These are phyloP conservation scores for Amiota communis DNA, from an alignment of 2,888 invertebrate species.

Conservation along the genomic window DNA sequence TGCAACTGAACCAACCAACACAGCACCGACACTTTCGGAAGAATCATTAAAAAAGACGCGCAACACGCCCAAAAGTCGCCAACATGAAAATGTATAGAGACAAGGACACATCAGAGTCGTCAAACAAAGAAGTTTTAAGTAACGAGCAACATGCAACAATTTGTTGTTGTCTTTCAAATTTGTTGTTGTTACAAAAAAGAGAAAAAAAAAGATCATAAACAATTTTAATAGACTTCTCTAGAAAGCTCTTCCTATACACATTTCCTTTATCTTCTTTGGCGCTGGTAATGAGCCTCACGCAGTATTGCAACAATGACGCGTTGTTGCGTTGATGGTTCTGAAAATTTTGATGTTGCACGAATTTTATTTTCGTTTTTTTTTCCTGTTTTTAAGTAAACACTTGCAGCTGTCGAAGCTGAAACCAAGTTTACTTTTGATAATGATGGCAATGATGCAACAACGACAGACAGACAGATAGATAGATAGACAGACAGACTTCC, in stretches of 20 bases:
- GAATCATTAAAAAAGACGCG: slow-evolving; percentile 48
- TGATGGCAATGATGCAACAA: slow-evolving; percentile 22
- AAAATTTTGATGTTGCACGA: slow-evolving; percentile 14
- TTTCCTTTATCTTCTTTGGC: background rate
- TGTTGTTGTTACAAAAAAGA: no score
- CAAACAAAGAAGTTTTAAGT: slow-evolving; percentile 8
- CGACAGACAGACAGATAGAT: background rate
- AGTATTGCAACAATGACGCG: slow-evolving; percentile 38
- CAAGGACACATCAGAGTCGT: slow-evolving; percentile 26
- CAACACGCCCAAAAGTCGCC: slow-evolving; percentile 41
- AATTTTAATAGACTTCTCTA: slow-evolving; percentile 60
- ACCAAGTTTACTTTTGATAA: slow-evolving; percentile 15
- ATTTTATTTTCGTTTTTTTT: background rate
- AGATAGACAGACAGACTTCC: no score
- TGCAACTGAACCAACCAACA: slow-evolving; percentile 53
- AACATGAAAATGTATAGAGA: slow-evolving; percentile 10
- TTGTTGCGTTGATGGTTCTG: slow-evolving; percentile 3
- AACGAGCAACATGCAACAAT: slow-evolving; percentile 38
- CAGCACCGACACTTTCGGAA: no score
- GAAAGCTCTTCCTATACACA: no score
- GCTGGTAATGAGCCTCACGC: slow-evolving; percentile 43
- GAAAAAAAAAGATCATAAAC: background rate
- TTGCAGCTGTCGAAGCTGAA: slow-evolving; percentile 29
- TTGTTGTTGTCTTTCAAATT: slow-evolving; percentile 36
- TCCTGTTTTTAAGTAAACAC: slow-evolving; percentile 19